A percentile compares a stretch with the other conserved stretches of the same genome.
Conservation (phyloP, 2,888 invertebrate genomes). For the Hydriomena furcata region DNA sequence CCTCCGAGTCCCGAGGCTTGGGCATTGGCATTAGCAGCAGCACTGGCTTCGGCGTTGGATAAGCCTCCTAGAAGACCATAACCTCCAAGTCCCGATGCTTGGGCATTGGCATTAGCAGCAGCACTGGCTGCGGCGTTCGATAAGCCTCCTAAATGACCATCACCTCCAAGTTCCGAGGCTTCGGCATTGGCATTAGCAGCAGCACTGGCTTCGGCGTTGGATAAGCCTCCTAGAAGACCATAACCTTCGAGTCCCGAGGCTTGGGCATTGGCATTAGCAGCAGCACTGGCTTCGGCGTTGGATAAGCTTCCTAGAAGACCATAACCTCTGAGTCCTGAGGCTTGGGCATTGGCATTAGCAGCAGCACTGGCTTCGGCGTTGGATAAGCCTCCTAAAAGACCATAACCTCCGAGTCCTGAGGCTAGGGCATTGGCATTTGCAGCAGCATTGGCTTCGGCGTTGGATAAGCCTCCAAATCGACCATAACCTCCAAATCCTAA, state of each 20-base stretch:
- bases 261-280: slow-evolving; percentile 11
- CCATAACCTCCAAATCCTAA: too few species aligned
- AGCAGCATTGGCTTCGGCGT: slow-evolving; percentile 6
- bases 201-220: slow-evolving; percentile 10
- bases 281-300: slow-evolving; percentile 9
- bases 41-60: too few species aligned
- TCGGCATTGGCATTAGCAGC: background rate
- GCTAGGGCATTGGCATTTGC: background rate
- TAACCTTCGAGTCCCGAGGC: background rate
- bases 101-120: too few species aligned
- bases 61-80: too few species aligned
- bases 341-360: too few species aligned
- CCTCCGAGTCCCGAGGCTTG: too few species aligned
- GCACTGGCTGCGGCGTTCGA: too few species aligned
- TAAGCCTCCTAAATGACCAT: slow-evolving; percentile 10
- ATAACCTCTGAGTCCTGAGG: too few species aligned
- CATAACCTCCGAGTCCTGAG: background rate
- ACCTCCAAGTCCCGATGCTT: too few species aligned
- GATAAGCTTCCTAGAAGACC: background rate
- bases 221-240: slow-evolving; percentile 19
- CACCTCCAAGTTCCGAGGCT: background rate
- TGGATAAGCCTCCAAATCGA: background rate
- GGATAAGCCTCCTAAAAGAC: background rate
- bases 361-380: too few species aligned
- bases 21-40: too few species aligned